phyloP scores from a whole-genome alignment of 2,113 vertebrate genomes.

The Hystrix brachyura region DNA sequence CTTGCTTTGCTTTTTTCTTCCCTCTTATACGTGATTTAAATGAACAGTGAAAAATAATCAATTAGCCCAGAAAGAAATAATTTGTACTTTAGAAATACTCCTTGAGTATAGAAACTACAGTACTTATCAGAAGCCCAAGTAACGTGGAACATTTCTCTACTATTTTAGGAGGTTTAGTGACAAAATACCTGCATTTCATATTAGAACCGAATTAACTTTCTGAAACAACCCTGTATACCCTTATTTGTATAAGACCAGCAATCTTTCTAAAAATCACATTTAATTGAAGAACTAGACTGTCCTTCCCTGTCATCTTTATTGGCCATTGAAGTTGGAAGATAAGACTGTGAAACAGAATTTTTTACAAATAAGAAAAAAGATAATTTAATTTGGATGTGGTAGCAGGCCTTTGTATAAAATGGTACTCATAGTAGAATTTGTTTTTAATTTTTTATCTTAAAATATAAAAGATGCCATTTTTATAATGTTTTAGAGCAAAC shows the following conservation, averaged over 20 bases:
- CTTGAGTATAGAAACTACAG: not conserved
- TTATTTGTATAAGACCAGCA: conserved; percentile 3
- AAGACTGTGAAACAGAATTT: not conserved
- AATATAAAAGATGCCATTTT: conserved; percentile 35
- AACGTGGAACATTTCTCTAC: not conserved
- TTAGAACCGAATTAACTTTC: conserved; percentile 43
- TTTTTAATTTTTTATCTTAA: conserved; percentile 57
- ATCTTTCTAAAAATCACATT: conserved; percentile 19
- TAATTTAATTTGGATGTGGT: conserved; percentile 6
- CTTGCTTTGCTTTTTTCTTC: conserved; percentile 28
- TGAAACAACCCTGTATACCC: not conserved
- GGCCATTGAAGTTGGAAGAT: not conserved
- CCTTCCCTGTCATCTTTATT: not conserved
- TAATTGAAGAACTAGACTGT: not conserved
- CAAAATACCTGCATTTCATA: not conserved
- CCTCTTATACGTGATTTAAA: not conserved
- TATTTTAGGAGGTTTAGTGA: conserved; percentile 23
- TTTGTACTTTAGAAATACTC: not conserved
- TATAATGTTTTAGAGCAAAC: not conserved
- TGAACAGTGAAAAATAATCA: not conserved
- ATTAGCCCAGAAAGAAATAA: not conserved
- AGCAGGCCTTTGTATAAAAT: conserved; percentile 2
- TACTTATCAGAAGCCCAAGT: conserved; percentile 13
- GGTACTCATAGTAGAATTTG: not conserved
- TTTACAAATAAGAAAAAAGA: not conserved